Evolutionary conservation across 2,797 vertebrate species (phyloP), one percentile per base, ranked within the genome.

Genomic region (Cuculus canorus): DNA sequence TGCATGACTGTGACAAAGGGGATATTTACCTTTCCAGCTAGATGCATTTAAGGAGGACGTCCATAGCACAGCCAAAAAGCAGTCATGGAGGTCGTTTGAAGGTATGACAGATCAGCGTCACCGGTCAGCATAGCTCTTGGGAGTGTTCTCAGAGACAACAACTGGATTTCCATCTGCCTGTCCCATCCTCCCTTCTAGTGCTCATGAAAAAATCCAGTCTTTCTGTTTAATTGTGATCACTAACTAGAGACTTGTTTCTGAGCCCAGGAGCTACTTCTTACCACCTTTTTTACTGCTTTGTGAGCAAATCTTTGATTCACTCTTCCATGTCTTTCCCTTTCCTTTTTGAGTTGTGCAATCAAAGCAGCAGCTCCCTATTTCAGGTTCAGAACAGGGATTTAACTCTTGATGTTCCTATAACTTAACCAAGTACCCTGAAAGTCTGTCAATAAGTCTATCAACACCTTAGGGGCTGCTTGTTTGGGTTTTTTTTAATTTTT

Each of bases 41-140:
- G 27, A 12, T 56, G 35, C 5, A 17, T 23, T 35, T 81, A 37
- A n/a, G 76, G 35, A 71, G 5, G 6, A 16, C 8, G 28, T 7
- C 9, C 2, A 0, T 5, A 53, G 10, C 0, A 0, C 1, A 4
- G 9, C 33, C 2, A 0, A 56, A 76, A 32, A 63, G n/a, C 11
- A 60, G 19, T 32, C 1, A 0, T 21, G 3, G 43, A 43, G 5
- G 19, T 11, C 1, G 0, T 48, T 64, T 25, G 19, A 35, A 68
- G 13, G 35, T 1, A 28, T 60, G 43, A 5, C 11, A 16, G 17
- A n/a, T 13, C 23, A 68, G 10, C 16, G 17, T 48, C 37, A 10
- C 37, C 13, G 9, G 41, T 5, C 25, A 45, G 12, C 35, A 14
- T 1, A 60, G 6, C 5, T 3, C 12, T 12, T 41, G 12, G 6